A percentile compares a stretch with the other conserved stretches of the same genome.
Conservation (phyloP, 2,797 vertebrate species). For the Fringilla coelebs region DNA sequence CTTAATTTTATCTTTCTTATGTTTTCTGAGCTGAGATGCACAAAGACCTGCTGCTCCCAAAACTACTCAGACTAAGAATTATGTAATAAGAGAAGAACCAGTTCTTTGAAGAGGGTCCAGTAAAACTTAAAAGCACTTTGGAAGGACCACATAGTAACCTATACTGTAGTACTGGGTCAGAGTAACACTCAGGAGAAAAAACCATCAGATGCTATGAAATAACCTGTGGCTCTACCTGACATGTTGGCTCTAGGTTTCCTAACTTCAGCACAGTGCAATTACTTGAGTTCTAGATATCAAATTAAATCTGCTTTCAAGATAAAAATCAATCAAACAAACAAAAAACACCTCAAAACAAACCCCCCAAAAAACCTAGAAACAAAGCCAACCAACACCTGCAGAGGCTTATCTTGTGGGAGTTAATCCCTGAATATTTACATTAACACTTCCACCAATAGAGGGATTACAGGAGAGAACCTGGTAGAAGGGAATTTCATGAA, state of each 20-base stretch:
- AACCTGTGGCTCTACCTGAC: neutral
- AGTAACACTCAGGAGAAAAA: neutral
- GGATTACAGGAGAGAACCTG: constrained; percentile 10
- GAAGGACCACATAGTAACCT: neutral
- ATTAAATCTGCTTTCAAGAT: neutral
- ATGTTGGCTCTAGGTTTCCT: neutral
- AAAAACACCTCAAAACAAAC: too few relatives aligned
- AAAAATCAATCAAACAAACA: neutral
- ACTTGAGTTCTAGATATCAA: neutral
- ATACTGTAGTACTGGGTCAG: neutral
- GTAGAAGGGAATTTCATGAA: neutral
- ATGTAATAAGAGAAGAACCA: neutral
- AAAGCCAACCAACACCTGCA: neutral
- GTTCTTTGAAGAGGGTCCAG: neutral
- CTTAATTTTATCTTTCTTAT: neutral
- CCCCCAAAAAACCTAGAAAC: neutral
- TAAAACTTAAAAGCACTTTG: neutral
- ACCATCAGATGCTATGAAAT: neutral
- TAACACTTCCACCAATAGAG: neutral
- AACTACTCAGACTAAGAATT: neutral
- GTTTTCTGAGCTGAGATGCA: neutral
- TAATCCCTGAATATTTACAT: constrained; percentile 15
- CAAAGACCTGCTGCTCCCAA: neutral
- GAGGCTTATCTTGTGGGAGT: neutral
- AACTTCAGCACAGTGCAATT: neutral